phyloP scores from a whole-genome alignment of 2,113 vertebrate species.

The Sula dactylatra region DNA sequence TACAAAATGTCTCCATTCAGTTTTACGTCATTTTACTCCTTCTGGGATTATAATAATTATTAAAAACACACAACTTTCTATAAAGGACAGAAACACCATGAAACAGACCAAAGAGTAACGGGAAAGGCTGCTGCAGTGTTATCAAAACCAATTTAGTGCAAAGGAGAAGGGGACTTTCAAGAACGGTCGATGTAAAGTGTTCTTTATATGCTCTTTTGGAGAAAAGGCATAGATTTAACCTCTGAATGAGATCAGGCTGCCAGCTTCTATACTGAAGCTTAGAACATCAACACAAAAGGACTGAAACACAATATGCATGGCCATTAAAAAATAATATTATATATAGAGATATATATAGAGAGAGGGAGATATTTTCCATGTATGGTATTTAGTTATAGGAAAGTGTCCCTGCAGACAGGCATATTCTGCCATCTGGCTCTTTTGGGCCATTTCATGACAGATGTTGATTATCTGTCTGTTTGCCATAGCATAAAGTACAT shows the following conservation, averaged over 20 bases:
- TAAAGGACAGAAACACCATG: slow-evolving; percentile 63
- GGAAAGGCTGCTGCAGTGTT: slow-evolving; percentile 48
- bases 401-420: slow-evolving; percentile 38
- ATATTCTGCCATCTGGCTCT: not conserved
- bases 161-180: slow-evolving; percentile 27
- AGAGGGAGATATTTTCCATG: not conserved
- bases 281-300: slow-evolving; percentile 23
- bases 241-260: slow-evolving; percentile 60
- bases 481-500: not conserved
- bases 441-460: not conserved
- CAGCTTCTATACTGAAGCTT: slow-evolving; percentile 64
- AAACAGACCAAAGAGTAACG: slow-evolving; percentile 10
- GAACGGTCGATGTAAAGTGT: not conserved
- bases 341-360: slow-evolving; percentile 18
- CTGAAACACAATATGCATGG: slow-evolving; percentile 54
- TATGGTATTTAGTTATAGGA: slow-evolving; percentile 9
- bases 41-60: slow-evolving; percentile 48
- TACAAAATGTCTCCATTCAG: slow-evolving; percentile 54
- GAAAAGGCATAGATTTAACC: slow-evolving; percentile 65
- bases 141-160: slow-evolving; percentile 62
- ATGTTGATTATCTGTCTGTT: not conserved
- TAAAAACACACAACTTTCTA: slow-evolving; percentile 56
- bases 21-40: slow-evolving; percentile 63
- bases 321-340: slow-evolving; percentile 62
- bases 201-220: not conserved